Evolutionary conservation across 2,888 invertebrate species (phyloP).

Genomic region (Troides helena): DNA sequence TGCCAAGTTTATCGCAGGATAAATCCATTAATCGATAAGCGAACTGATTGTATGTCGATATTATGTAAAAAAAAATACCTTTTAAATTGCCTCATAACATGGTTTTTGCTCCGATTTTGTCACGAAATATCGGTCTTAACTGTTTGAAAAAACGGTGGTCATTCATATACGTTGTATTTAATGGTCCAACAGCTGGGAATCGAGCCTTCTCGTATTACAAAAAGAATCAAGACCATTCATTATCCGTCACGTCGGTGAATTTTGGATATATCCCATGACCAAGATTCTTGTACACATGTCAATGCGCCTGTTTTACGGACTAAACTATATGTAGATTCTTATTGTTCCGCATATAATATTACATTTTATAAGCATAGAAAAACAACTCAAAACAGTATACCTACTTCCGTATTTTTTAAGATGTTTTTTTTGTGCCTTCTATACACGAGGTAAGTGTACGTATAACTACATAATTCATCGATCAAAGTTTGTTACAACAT

Average conservation of each 20-base stretch:
- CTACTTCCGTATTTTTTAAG: too few relatives aligned
- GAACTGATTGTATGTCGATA: conserved; percentile 12
- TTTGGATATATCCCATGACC: too few relatives aligned
- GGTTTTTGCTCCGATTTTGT: neutral
- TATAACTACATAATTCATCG: neutral
- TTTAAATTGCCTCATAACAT: neutral
- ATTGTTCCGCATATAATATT: neutral
- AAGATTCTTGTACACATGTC: too few relatives aligned
- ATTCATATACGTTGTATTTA: too few relatives aligned
- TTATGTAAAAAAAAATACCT: neutral
- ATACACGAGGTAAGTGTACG: too few relatives aligned
- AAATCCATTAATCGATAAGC: conserved; percentile 20
- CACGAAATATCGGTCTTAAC: neutral
- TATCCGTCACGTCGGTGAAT: too few relatives aligned
- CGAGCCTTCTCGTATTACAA: too few relatives aligned
- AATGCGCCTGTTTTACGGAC: too few relatives aligned
- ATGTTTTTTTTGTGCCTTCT: too few relatives aligned
- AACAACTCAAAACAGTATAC: neutral
- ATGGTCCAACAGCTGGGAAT: too few relatives aligned
- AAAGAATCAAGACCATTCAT: too few relatives aligned
- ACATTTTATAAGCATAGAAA: neutral
- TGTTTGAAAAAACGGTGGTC: too few relatives aligned
- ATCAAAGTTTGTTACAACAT: neutral
- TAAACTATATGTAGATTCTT: neutral
- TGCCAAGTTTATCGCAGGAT: conserved; percentile 27